Conservation (phyloP, 2,888 invertebrate species). For the Yponomeuta evonymella region DNA sequence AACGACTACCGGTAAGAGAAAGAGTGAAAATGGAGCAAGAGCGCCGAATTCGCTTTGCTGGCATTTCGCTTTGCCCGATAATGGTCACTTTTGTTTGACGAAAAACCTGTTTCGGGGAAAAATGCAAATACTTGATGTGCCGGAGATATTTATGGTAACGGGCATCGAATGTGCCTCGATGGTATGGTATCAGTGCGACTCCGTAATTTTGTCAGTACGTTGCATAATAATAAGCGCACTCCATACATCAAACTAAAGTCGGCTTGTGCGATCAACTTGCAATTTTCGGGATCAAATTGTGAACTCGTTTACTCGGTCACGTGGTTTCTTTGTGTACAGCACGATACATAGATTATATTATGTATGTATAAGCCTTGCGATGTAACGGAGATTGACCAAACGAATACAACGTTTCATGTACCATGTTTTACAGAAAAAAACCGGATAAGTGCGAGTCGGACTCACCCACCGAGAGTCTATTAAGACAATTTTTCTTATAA, state of each 20-base stretch:
- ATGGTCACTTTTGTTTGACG: conserved; percentile 9
- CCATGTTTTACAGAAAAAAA: too few species aligned
- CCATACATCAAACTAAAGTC: conserved; percentile 13
- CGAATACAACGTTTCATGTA: too few species aligned
- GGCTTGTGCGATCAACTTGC: background rate
- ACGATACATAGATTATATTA: too few species aligned
- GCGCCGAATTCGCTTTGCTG: background rate
- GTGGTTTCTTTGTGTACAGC: background rate
- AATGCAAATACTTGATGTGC: conserved; percentile 15
- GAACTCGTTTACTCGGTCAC: background rate
- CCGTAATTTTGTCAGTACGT: background rate
- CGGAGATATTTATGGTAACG: conserved; percentile 11
- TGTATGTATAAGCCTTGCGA: too few species aligned
- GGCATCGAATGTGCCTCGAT: conserved; percentile 10
- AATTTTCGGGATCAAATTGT: background rate
- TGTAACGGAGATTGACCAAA: too few species aligned
- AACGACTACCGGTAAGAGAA: background rate
- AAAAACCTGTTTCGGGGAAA: conserved; percentile 9
- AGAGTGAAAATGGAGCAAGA: background rate
- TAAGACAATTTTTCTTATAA: too few species aligned
- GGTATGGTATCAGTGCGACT: conserved; percentile 11
- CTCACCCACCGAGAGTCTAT: too few species aligned
- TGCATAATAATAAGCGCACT: conserved; percentile 13
- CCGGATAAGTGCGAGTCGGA: background rate
- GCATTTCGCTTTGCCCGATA: background rate